These are phyloP conservation scores for Triplophysa siluroides DNA, from an alignment of 2,113 vertebrate genomes.

Conservation along the genomic window DNA sequence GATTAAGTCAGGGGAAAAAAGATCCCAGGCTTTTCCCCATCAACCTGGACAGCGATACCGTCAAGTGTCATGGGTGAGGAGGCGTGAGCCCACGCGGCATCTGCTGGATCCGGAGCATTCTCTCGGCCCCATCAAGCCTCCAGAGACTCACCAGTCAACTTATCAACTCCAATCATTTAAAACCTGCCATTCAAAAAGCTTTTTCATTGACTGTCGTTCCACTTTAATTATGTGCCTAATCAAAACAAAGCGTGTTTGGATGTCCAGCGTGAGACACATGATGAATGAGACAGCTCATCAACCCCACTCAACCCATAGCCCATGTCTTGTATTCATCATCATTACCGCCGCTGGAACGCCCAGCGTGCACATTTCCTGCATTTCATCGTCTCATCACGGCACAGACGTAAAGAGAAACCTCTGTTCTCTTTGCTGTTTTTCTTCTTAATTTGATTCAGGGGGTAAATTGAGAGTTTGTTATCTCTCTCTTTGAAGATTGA, in stretches of 20 bases:
- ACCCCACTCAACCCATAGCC: slow-evolving; percentile 28
- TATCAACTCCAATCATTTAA: slow-evolving; percentile 66
- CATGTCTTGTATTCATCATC: slow-evolving; percentile 56
- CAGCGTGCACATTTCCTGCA: slow-evolving; percentile 36
- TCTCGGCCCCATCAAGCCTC: slow-evolving; percentile 42
- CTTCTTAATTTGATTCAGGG: not conserved
- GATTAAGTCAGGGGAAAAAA: slow-evolving; percentile 35
- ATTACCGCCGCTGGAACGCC: slow-evolving; percentile 47
- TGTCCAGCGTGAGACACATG: slow-evolving; percentile 54
- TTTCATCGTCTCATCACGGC: slow-evolving; percentile 5
- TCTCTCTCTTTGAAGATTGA: not conserved
- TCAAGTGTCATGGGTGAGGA: slow-evolving; percentile 33
- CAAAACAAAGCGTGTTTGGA: slow-evolving; percentile 69
- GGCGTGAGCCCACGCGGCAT: not conserved
- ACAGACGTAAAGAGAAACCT: slow-evolving; percentile 15
- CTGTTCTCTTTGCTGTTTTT: not conserved
- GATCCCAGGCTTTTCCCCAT: slow-evolving; percentile 50
- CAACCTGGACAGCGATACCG: slow-evolving; percentile 37
- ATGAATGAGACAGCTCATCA: slow-evolving; percentile 65
- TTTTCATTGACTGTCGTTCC: slow-evolving; percentile 70
- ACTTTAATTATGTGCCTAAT: slow-evolving; percentile 73
- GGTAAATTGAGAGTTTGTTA: not conserved
- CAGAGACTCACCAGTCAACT: slow-evolving; percentile 61
- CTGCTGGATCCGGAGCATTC: slow-evolving; percentile 37
- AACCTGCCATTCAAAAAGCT: slow-evolving; percentile 68